Percentiles rank a stretch among this genome's conserved stretches.
Evolutionary conservation across 2,797 vertebrate species (phyloP).

Genomic region (Sebastes trivittatus): DNA sequence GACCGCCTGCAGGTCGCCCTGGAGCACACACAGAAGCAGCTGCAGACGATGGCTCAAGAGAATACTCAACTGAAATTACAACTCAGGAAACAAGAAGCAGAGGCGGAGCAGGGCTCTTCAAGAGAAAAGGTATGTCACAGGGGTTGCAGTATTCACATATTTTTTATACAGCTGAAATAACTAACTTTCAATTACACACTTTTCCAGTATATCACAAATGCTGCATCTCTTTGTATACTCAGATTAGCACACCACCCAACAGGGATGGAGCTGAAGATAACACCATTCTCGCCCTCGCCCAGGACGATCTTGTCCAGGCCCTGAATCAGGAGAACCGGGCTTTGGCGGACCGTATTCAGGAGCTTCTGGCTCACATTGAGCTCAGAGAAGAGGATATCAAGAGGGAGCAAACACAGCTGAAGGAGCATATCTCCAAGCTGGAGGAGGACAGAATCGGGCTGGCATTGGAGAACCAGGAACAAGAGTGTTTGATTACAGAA

Average conservation of each 20-base stretch:
- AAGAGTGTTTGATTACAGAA: conserved; percentile 60
- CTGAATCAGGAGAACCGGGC: conserved; percentile 79
- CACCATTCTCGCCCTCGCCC: conserved; percentile 3
- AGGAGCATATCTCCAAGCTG: conserved; percentile 30
- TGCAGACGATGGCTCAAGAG: conserved; percentile 49
- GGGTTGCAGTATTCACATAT: not conserved
- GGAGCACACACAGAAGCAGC: conserved; percentile 48
- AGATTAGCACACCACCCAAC: conserved; percentile 18
- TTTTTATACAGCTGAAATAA: not conserved
- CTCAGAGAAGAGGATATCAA: conserved; percentile 40
- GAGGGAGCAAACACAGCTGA: conserved; percentile 34
- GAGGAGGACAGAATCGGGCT: conserved; percentile 39
- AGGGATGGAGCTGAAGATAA: conserved; percentile 21
- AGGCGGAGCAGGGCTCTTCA: not conserved
- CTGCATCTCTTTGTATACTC: not conserved
- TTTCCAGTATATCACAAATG: not conserved
- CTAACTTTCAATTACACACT: not conserved
- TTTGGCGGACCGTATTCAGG: conserved; percentile 69
- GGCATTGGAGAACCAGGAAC: conserved; percentile 69
- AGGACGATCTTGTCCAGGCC: conserved; percentile 61
- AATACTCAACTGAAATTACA: conserved; percentile 48
- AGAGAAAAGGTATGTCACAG: conserved; percentile 37
- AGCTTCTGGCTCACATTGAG: conserved; percentile 72
- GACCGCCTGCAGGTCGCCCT: conserved; percentile 37
- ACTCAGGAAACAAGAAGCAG: conserved; percentile 34